Evolutionary conservation across 1,140 invertebrate genomes (phyloP), one percentile per base, ranked within the genome.

Genomic region (Aporrectodea caliginosa): DNA sequence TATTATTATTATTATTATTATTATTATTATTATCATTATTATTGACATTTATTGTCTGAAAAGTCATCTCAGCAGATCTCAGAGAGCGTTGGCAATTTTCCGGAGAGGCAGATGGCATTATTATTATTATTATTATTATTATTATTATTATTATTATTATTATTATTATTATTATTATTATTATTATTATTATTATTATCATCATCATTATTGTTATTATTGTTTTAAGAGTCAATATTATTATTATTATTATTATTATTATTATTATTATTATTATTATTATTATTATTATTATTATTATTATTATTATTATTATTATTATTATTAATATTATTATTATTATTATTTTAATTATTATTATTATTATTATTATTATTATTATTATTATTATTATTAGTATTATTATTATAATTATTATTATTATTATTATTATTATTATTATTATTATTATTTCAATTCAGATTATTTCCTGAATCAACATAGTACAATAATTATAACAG

Each of bases 381-480:
- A n/a, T n/a, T n/a, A n/a, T n/a, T n/a, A n/a, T n/a, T n/a, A n/a
- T n/a, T n/a, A n/a, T n/a, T n/a, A n/a, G n/a, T n/a, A n/a, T n/a
- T n/a, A n/a, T n/a, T n/a, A n/a, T n/a, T n/a, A n/a, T n/a, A 27
- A 68, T 68, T 68, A 68, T 68, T 68, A 68, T 68, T 27, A 68
- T 68, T 27, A 14, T 16, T 68, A 27, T 16, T 68, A 68, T 68
- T 27, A 68, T 68, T 68, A 68, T 14, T 14, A 16, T 14, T 68
- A 68, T 68, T 27, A 68, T 14, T 27, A 16, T 16, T 14, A 16
- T 27, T 68, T 16, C 27, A 14, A 68, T 68, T 27, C 14, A 16
- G 14, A 16, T 68, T 68, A 68, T 68, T 68, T 16, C 27, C 58
- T 16, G 14, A 14, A n/a, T n/a, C n/a, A n/a, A n/a, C n/a, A n/a